Evolutionary conservation across 2,113 vertebrate species (phyloP).

Genomic region (Nicator chloris): DNA sequence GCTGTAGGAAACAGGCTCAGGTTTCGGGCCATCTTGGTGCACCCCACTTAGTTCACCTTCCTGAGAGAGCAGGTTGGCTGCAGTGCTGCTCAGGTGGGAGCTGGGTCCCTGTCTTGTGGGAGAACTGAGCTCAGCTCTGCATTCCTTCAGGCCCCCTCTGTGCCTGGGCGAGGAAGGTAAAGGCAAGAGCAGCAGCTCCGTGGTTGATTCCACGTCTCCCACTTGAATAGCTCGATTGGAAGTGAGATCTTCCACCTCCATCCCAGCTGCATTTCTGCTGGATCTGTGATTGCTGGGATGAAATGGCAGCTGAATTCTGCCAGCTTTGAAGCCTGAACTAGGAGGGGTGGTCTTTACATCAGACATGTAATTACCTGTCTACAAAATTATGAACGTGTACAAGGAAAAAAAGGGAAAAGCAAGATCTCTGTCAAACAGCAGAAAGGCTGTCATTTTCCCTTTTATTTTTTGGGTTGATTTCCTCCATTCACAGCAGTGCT

Average conservation of each 20-base stretch:
- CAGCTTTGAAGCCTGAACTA: neutral
- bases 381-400: neutral
- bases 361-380: constrained; percentile 60
- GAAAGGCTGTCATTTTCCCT: constrained; percentile 31
- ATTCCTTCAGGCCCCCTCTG: neutral
- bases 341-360: constrained; percentile 13
- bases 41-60: neutral
- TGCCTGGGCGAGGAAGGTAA: neutral
- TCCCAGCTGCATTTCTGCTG: neutral
- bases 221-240: accelerated
- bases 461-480: neutral
- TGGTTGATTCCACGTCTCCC: neutral
- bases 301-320: neutral
- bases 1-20: neutral
- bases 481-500: neutral
- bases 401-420: neutral
- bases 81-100: neutral
- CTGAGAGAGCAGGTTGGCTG: neutral
- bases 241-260: neutral
- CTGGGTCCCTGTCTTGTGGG: neutral
- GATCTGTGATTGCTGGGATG: neutral
- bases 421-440: constrained; percentile 15
- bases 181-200: neutral
- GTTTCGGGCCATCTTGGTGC: neutral
- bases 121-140: neutral